phyloP scores from a whole-genome alignment of 2,888 invertebrate genomes.

The Drosophila pseudotalamancana region DNA sequence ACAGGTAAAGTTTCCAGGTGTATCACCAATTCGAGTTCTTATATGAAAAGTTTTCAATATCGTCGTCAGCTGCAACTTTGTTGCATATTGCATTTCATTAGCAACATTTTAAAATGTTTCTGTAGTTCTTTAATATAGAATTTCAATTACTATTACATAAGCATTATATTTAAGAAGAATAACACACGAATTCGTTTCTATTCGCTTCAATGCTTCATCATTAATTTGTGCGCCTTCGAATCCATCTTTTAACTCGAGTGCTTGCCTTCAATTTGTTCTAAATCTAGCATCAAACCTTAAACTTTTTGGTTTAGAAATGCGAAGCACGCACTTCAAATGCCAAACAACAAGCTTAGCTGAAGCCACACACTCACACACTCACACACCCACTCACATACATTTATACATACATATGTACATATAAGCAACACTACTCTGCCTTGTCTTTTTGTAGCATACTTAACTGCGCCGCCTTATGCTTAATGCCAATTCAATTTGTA shows the following conservation, averaged over 20 bases:
- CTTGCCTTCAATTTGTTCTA: constrained; percentile 25
- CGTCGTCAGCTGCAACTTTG: background rate
- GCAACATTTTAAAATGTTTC: too few relatives aligned
- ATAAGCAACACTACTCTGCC: constrained; percentile 13
- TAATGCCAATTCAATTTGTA: constrained; percentile 76
- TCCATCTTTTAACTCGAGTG: background rate
- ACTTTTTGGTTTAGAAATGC: constrained; percentile 49
- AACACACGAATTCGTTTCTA: background rate
- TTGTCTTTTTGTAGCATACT: constrained; percentile 67
- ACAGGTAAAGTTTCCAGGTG: constrained; percentile 6
- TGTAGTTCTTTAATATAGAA: too few relatives aligned
- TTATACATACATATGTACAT: background rate
- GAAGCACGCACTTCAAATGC: constrained; percentile 59
- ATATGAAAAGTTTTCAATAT: background rate
- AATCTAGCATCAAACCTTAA: constrained; percentile 37
- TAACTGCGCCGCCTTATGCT: constrained; percentile 67
- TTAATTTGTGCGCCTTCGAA: constrained; percentile 15
- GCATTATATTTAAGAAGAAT: too few relatives aligned
- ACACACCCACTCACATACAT: constrained; percentile 12
- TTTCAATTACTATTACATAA: too few relatives aligned
- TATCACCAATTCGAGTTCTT: background rate
- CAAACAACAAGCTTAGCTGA: constrained; percentile 58
- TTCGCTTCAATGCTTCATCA: constrained; percentile 2
- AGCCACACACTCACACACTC: constrained; percentile 24
- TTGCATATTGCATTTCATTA: background rate